Evolutionary conservation across 2,888 invertebrate genomes (phyloP).

Genomic region (Tupiocoris notatus): DNA sequence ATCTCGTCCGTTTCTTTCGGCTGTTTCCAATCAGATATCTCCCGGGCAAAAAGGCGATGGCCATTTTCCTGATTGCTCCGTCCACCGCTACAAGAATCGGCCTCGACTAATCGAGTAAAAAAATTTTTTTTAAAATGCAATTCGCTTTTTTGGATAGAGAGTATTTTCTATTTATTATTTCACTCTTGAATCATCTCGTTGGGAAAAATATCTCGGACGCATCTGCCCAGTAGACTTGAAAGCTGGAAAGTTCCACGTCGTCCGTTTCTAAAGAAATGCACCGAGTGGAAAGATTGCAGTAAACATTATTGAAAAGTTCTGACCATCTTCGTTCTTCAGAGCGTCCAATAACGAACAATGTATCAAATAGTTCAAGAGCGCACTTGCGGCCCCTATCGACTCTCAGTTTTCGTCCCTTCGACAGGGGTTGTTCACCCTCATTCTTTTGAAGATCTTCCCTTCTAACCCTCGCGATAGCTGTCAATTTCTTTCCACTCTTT

Average conservation of each 20-base stretch:
- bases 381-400: not conserved
- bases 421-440: not conserved
- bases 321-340: not conserved
- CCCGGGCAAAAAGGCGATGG: not conserved
- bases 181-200: too few species aligned
- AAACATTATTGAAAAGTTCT: slow-evolving; percentile 34
- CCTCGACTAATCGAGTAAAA: too few species aligned
- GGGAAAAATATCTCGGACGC: too few species aligned
- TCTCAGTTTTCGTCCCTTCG: not conserved
- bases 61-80: not conserved
- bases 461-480: slow-evolving; percentile 16
- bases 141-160: too few species aligned
- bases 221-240: too few species aligned
- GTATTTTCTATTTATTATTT: too few species aligned
- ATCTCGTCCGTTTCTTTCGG: not conserved
- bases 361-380: slow-evolving; percentile 22
- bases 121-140: too few species aligned
- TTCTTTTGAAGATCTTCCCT: not conserved
- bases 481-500: slow-evolving; percentile 10
- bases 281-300: slow-evolving; percentile 7
- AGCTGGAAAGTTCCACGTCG: too few species aligned
- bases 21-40: not conserved
- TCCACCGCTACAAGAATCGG: too few species aligned
- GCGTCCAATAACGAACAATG: slow-evolving; percentile 26
- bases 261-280: too few species aligned